A percentile compares a stretch with the other conserved stretches of the same genome.
phyloP scores from a whole-genome alignment of 1,140 invertebrate genomes.

The Kradibia gibbosae region DNA sequence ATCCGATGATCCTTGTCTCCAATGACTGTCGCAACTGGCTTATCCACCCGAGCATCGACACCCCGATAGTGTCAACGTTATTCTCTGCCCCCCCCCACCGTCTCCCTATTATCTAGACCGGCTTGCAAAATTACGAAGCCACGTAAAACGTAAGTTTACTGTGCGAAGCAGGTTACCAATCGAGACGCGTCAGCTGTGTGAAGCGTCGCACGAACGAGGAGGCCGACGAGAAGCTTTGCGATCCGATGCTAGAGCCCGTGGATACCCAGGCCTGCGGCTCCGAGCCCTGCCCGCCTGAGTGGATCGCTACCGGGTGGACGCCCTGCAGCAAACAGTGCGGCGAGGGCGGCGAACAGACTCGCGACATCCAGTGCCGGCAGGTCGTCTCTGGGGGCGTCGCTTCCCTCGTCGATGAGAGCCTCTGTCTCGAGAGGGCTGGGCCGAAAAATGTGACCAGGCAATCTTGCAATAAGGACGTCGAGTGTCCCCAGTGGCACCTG shows the following conservation, averaged over 20 bases:
- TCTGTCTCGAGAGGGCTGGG: slow-evolving; percentile 79
- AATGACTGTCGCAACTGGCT: too few species aligned
- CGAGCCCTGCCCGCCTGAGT: slow-evolving; percentile 86
- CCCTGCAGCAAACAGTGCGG: slow-evolving; percentile 89
- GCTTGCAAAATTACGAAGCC: too few species aligned
- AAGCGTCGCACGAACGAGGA: slow-evolving; percentile 78
- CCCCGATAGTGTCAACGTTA: too few species aligned
- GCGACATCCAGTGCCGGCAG: slow-evolving; percentile 86
- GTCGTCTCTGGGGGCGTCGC: slow-evolving; percentile 77
- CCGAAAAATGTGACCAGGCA: slow-evolving; percentile 81
- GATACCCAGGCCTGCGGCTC: slow-evolving; percentile 81
- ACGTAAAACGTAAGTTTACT: too few species aligned
- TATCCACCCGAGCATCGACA: too few species aligned
- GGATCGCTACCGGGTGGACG: slow-evolving; percentile 87
- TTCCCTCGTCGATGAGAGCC: slow-evolving; percentile 80
- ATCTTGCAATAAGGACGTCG: slow-evolving; percentile 82
- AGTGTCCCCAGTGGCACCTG: slow-evolving; percentile 88
- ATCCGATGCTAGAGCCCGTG: slow-evolving; percentile 79
- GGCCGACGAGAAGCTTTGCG: slow-evolving; percentile 85
- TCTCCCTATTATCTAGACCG: too few species aligned
- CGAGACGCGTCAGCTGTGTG: slow-evolving; percentile 81
- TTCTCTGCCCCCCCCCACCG: too few species aligned
- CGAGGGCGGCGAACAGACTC: slow-evolving; percentile 79
- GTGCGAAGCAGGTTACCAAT: slow-evolving; percentile 77
- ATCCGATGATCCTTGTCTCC: too few species aligned